These are phyloP conservation scores for Brachionus plicatilis DNA, from an alignment of 1,140 invertebrate genomes.

Conservation along the genomic window DNA sequence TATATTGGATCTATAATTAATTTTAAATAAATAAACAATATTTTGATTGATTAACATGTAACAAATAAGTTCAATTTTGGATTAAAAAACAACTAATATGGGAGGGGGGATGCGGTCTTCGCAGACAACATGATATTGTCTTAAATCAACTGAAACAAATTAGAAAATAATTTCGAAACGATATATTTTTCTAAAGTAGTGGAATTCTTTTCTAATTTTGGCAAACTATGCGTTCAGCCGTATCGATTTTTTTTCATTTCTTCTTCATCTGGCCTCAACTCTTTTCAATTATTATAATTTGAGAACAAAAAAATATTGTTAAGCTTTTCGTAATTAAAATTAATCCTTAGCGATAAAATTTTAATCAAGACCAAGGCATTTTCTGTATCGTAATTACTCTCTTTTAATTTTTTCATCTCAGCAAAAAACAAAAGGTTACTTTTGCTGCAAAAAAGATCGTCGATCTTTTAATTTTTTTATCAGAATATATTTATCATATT, in stretches of 20 bases:
- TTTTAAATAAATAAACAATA: conserved; percentile 23
- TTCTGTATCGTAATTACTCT: too few relatives aligned
- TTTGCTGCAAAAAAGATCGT: too few relatives aligned
- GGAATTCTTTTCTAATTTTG: not conserved
- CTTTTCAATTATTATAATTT: not conserved
- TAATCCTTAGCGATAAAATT: not conserved
- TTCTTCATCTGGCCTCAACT: not conserved
- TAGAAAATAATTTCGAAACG: not conserved
- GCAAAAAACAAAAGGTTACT: too few relatives aligned
- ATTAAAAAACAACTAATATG: not conserved
- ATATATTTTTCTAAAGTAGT: not conserved
- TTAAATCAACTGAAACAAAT: conserved; percentile 20
- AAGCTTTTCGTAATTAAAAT: not conserved
- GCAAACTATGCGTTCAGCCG: not conserved
- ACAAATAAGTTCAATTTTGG: not conserved
- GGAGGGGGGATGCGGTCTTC: too few relatives aligned
- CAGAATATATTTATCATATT: too few relatives aligned
- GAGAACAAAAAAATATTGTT: not conserved
- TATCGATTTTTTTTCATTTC: conserved; percentile 29
- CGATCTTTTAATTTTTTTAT: too few relatives aligned
- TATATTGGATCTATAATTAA: conserved; percentile 2
- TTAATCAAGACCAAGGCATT: too few relatives aligned
- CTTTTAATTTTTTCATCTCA: too few relatives aligned
- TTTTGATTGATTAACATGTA: conserved; percentile 32
- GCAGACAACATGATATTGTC: not conserved